Percentiles rank a stretch among this genome's conserved stretches.
phyloP scores from a whole-genome alignment of 1,140 invertebrate genomes.

The Spodoptera litura region DNA sequence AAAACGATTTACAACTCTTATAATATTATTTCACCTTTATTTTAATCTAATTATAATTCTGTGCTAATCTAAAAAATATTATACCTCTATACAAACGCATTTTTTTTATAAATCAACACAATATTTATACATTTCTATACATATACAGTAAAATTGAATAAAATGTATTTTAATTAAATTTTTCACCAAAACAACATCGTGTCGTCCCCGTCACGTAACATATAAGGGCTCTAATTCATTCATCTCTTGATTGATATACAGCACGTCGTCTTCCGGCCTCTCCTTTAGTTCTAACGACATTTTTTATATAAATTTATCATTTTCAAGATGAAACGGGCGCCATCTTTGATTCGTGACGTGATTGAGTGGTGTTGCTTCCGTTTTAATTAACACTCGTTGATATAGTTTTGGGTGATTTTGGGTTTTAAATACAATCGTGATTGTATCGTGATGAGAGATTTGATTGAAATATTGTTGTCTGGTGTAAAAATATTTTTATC shows the following conservation, averaged over 20 bases:
- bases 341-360: slow-evolving; percentile 44
- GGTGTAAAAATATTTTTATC: not conserved
- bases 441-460: slow-evolving; percentile 27
- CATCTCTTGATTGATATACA: slow-evolving; percentile 55
- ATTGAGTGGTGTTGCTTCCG: slow-evolving; percentile 47
- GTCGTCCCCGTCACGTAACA: slow-evolving; percentile 32
- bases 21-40: too few relatives aligned
- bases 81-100: too few relatives aligned
- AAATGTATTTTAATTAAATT: not conserved
- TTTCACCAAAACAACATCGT: not conserved
- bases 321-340: slow-evolving; percentile 58
- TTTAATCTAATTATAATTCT: too few relatives aligned
- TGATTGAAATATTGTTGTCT: not conserved
- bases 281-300: slow-evolving; percentile 46
- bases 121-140: too few relatives aligned
- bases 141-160: not conserved
- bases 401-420: slow-evolving; percentile 42
- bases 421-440: not conserved
- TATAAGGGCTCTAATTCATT: slow-evolving; percentile 25
- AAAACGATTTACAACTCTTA: too few relatives aligned
- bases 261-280: slow-evolving; percentile 37
- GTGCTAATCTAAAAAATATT: too few relatives aligned
- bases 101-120: too few relatives aligned
- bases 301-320: slow-evolving; percentile 57
- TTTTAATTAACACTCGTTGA: slow-evolving; percentile 44